phyloP scores from a whole-genome alignment of 2,888 invertebrate genomes.

The Morpho helenor region DNA sequence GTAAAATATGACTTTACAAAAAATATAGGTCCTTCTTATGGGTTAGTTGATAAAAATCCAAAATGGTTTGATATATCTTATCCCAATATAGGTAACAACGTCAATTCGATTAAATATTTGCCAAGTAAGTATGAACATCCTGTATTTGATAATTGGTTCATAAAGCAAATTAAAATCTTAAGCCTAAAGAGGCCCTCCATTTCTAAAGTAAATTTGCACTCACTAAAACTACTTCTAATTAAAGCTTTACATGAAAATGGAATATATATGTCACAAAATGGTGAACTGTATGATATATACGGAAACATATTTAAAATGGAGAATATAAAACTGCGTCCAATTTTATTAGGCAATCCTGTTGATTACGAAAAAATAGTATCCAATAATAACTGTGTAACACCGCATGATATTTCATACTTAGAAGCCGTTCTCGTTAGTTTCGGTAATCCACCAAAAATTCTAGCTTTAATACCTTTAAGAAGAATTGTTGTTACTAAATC shows the following conservation, averaged over 20 bases:
- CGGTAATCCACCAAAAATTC: constrained; percentile 40
- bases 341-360: constrained; percentile 44
- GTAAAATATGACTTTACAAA: too few species aligned
- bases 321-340: constrained; percentile 44
- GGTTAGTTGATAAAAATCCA: neutral
- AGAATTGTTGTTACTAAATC: constrained; percentile 32
- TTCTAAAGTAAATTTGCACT: constrained; percentile 27
- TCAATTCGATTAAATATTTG: neutral
- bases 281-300: constrained; percentile 35
- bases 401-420: constrained; percentile 35
- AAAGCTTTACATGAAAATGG: constrained; percentile 40
- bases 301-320: constrained; percentile 36
- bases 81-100: neutral
- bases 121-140: constrained; percentile 1
- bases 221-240: constrained; percentile 36
- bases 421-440: constrained; percentile 45
- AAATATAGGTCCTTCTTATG: too few species aligned
- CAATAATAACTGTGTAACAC: constrained; percentile 24
- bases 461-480: constrained; percentile 50
- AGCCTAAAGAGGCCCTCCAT: neutral
- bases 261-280: constrained; percentile 37
- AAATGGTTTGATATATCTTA: neutral
- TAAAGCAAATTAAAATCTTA: constrained; percentile 5
- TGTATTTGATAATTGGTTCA: constrained; percentile 29
- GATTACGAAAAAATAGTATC: constrained; percentile 30